Percentiles rank a stretch among this genome's conserved stretches.
Conservation (phyloP, 2,888 invertebrate genomes). For the Hetaerina titia region DNA sequence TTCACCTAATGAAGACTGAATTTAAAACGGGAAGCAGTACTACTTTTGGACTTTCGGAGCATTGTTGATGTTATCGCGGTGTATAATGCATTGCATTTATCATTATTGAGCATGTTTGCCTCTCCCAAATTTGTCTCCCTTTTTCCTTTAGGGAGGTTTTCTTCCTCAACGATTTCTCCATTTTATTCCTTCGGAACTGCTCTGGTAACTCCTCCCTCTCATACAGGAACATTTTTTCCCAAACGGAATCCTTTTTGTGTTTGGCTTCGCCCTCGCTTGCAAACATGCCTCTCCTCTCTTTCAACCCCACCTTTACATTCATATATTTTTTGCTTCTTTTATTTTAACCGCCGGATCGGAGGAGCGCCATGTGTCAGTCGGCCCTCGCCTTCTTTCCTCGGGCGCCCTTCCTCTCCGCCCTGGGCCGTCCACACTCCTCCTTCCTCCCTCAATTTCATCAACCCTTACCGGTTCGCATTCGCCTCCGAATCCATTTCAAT, state of each 20-base stretch:
- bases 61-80: not conserved
- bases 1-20: no score
- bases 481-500: conserved; percentile 40
- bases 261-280: conserved; percentile 13
- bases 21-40: not conserved
- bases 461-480: not conserved
- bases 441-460: not conserved
- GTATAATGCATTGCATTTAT: not conserved
- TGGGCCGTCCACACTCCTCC: not conserved
- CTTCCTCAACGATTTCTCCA: not conserved
- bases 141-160: not conserved
- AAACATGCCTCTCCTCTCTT: not conserved
- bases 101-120: not conserved
- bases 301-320: not conserved
- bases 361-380: not conserved
- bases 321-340: not conserved
- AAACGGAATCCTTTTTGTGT: not conserved
- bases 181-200: not conserved
- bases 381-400: not conserved
- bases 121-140: not conserved
- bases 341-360: not conserved
- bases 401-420: not conserved
- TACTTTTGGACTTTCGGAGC: not conserved
- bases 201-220: not conserved
- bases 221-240: not conserved